phyloP scores from a whole-genome alignment of 2,113 vertebrate genomes.

The Plotosus lineatus region DNA sequence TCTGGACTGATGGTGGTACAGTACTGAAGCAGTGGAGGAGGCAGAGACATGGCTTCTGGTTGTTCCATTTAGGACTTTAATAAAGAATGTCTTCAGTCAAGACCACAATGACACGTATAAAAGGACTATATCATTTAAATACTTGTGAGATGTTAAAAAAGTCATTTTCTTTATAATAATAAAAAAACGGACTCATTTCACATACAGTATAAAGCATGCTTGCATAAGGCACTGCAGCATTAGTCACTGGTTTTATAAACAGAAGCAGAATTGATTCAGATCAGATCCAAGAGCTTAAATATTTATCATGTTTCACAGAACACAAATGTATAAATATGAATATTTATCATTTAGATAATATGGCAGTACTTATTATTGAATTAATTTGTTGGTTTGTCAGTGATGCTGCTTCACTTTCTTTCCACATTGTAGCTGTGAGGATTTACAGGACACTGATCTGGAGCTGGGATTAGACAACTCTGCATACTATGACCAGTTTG shows the following conservation, averaged over 20 bases:
- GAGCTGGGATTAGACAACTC: slow-evolving; percentile 91
- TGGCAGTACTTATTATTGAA: not conserved
- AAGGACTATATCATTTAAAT: not conserved
- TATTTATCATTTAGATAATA: not conserved
- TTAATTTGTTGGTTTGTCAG: not conserved
- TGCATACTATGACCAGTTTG: slow-evolving; percentile 94
- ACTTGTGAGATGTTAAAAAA: not conserved
- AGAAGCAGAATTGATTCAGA: not conserved
- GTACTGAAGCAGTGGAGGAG: not conserved
- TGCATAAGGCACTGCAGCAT: not conserved
- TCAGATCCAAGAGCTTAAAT: slow-evolving; percentile 7
- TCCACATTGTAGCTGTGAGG: slow-evolving; percentile 80
- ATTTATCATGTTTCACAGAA: not conserved
- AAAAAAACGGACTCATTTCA: not conserved
- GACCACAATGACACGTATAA: not conserved
- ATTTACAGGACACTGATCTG: slow-evolving; percentile 87
- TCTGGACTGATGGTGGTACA: not conserved
- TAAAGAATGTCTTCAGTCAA: not conserved
- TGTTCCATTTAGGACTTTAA: not conserved
- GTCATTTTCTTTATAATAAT: not conserved
- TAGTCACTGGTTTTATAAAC: not conserved
- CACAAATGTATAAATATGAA: slow-evolving; percentile 10
- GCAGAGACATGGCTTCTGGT: not conserved
- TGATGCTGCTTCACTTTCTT: not conserved
- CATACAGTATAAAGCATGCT: not conserved